Evolutionary conservation across 2,888 invertebrate genomes (phyloP).

Genomic region (Didymodactylos carnosus): DNA sequence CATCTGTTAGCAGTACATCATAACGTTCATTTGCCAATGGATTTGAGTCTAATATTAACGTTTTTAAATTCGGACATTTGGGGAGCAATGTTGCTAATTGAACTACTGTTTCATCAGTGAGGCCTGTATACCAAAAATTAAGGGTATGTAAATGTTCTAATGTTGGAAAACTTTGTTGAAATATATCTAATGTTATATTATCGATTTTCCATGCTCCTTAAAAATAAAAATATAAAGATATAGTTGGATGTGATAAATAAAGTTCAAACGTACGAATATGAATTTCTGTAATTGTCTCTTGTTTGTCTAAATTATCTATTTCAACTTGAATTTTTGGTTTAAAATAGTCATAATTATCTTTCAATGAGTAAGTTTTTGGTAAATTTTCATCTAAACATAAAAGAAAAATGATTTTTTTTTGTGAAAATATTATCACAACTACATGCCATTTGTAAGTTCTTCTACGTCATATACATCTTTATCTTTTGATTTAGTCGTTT

Average conservation of each 20-base stretch:
- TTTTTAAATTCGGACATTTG: conserved; percentile 4
- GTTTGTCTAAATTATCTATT: conserved; percentile 30
- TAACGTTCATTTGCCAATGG: neutral
- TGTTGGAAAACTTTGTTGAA: conserved; percentile 27
- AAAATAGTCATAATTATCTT: conserved; percentile 31
- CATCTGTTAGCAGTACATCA: conserved; percentile 7
- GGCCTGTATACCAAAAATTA: conserved; percentile 17
- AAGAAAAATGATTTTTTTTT: too few species aligned
- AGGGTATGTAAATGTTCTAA: conserved; percentile 29
- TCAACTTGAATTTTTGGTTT: conserved; percentile 31
- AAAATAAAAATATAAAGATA: too few species aligned
- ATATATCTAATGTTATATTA: conserved; percentile 25
- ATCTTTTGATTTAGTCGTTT: neutral
- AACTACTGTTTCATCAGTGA: conserved; percentile 7
- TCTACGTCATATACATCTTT: too few species aligned
- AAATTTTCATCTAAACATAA: conserved; percentile 22
- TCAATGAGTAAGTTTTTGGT: conserved; percentile 29
- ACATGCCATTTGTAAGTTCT: too few species aligned
- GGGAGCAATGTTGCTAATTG: conserved; percentile 3
- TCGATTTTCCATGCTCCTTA: conserved; percentile 34
- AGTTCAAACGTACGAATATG: too few species aligned
- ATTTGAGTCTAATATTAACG: conserved; percentile 9
- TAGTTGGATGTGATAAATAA: too few species aligned
- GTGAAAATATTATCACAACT: neutral
- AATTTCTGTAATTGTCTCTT: conserved; percentile 30